These are phyloP conservation scores for Danio aesculapii DNA, from an alignment of 2,797 vertebrate species.

Conservation along the genomic window DNA sequence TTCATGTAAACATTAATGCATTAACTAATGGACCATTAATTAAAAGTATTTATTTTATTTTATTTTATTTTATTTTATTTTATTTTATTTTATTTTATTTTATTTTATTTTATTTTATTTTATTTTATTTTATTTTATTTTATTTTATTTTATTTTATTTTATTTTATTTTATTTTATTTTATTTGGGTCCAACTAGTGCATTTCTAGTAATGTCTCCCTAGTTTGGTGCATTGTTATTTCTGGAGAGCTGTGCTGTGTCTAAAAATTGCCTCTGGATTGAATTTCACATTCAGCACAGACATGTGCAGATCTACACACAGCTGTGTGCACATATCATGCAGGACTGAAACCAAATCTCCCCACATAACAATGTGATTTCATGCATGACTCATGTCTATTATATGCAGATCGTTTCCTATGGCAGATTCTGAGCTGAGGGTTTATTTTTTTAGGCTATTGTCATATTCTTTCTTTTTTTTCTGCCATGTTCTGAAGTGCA, in stretches of 20 bases:
- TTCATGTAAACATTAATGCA: too few relatives aligned
- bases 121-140: neutral
- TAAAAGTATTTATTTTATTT: too few relatives aligned
- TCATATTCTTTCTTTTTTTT: neutral
- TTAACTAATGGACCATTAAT: too few relatives aligned
- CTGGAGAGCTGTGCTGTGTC: neutral
- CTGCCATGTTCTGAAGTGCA: neutral
- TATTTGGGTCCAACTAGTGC: neutral
- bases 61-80: neutral
- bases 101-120: neutral
- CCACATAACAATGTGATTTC: conserved; percentile 42
- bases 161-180: neutral
- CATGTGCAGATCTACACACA: neutral
- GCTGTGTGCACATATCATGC: conserved; percentile 1
- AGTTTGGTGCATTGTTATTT: conserved; percentile 6
- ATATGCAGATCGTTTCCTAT: conserved; percentile 24
- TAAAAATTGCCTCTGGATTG: conserved; percentile 16
- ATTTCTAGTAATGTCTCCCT: neutral
- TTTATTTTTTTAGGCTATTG: conserved; percentile 51
- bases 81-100: neutral
- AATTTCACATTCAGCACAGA: neutral
- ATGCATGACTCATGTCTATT: conserved; percentile 42
- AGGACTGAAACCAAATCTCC: conserved; percentile 33
- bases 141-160: too few relatives aligned
- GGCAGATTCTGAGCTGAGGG: conserved; percentile 6